Evolutionary conservation across 53 echinoderm and acorn worm species (phyloP), one percentile per base, ranked within the genome.

Genomic region (Echinometra lucunter): DNA sequence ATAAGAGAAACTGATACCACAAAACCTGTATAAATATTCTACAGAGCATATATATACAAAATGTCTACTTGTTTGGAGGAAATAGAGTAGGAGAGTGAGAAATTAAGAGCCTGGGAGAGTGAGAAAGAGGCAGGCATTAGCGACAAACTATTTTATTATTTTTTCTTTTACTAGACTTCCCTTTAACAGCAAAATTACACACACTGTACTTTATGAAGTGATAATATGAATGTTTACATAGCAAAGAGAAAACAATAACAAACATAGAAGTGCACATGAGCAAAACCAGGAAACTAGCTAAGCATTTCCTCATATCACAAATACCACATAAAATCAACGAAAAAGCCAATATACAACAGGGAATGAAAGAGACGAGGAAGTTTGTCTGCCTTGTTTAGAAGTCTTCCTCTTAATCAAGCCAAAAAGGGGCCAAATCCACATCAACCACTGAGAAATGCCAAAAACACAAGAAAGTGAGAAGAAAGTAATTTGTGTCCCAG

Each of bases 401-500:
- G 4, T 45, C 85, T 49, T 83, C 49, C 37, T 83, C 49, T n/a
- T 27, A 11, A 83, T 83, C 47, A 45, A 83, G 27, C 9, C 47
- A 83, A 37, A 27, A 32, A 91, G 28, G 69, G 44, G 66, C 66
- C 78, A 74, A 95, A 57, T 89, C 53, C 40, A 80, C 80, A 47
- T 49, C n/a, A 83, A 83, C 8, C 47, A 56, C 35, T 82, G 57
- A 28, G 42, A 95, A n/a, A 66, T 21, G 47, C 47, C n/a, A 82
- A 83, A 83, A 83, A 83, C 21, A 83, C 45, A 83, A 83, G 49
- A 60, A 82, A 82, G 66, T 94, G 94, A 83, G 94, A 94, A 82
- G 66, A 94, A 92, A 88, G 58, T 88, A 92, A 95, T 95, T 92
- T 92, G 88, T 95, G 95, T 85, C 92, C 92, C 83, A 78, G 82